These are phyloP conservation scores for Uria lomvia DNA, from an alignment of 2,113 vertebrate species.

Conservation along the genomic window DNA sequence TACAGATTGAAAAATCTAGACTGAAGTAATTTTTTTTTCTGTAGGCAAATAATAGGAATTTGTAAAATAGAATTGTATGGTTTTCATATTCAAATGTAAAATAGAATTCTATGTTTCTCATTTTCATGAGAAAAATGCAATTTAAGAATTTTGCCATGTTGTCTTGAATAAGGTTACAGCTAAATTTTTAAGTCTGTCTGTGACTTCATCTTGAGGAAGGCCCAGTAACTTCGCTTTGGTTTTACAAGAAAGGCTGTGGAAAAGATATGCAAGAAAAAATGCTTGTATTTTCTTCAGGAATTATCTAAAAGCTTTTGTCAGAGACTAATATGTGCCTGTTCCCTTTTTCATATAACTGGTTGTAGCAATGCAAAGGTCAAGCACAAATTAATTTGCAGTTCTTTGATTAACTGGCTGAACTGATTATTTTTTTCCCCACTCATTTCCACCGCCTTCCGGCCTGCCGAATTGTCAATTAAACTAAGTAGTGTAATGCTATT, in stretches of 20 bases:
- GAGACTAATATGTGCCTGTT: not conserved
- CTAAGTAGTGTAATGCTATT: not conserved
- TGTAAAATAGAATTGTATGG: not conserved
- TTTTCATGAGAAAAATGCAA: not conserved
- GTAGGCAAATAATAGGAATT: not conserved
- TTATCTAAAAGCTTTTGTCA: not conserved
- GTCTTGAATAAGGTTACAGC: not conserved
- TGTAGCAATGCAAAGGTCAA: not conserved
- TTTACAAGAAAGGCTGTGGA: not conserved
- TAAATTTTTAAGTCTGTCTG: not conserved
- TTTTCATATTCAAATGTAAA: not conserved
- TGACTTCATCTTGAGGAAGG: not conserved
- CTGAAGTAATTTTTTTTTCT: not conserved
- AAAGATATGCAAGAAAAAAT: not conserved
- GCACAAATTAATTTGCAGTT: not conserved
- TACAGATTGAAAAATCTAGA: not conserved
- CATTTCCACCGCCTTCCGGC: rapidly evolving
- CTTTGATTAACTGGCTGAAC: not conserved
- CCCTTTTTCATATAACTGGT: not conserved
- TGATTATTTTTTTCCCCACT: not conserved
- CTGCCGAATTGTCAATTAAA: not conserved
- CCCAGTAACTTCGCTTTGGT: not conserved
- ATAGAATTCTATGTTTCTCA: not conserved
- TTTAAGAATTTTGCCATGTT: not conserved
- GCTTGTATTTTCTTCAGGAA: not conserved